These are phyloP conservation scores for Diplodus puntazzo DNA, from an alignment of 2,797 vertebrate genomes.

Conservation along the genomic window DNA sequence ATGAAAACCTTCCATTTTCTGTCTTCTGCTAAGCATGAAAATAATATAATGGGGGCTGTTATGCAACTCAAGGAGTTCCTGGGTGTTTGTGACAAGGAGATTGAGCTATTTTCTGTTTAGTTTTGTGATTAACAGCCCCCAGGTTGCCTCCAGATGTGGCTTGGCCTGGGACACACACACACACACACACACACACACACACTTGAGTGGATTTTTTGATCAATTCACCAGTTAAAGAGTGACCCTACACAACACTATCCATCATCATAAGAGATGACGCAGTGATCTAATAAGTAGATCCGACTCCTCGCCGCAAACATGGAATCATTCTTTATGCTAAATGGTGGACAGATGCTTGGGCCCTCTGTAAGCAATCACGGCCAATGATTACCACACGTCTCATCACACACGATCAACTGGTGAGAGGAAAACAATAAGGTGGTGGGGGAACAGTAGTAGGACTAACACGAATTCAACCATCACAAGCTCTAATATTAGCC, in stretches of 20 bases:
- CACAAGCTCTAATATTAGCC: slow-evolving; percentile 39
- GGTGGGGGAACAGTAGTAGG: slow-evolving; percentile 64
- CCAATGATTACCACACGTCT: slow-evolving; percentile 62
- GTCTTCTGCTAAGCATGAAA: slow-evolving; percentile 43
- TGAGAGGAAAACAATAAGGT: slow-evolving; percentile 63
- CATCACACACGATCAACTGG: slow-evolving; percentile 56
- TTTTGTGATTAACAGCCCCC: slow-evolving; percentile 74
- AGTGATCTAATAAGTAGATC: slow-evolving; percentile 70
- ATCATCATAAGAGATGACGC: slow-evolving; percentile 66
- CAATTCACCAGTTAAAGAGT: slow-evolving; percentile 59
- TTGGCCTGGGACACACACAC: slow-evolving; percentile 41
- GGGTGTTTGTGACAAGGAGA: slow-evolving; percentile 72
- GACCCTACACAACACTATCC: slow-evolving; percentile 65
- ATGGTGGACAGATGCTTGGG: slow-evolving; percentile 74
- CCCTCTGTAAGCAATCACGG: slow-evolving; percentile 63
- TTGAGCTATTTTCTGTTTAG: slow-evolving; percentile 75
- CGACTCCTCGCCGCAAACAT: slow-evolving; percentile 69
- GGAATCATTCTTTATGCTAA: slow-evolving; percentile 65
- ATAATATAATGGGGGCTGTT: slow-evolving; percentile 67
- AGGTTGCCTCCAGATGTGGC: slow-evolving; percentile 81
- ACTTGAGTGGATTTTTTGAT: slow-evolving; percentile 57
- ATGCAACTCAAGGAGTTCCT: slow-evolving; percentile 70
- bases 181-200: too few species aligned
- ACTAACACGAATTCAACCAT: slow-evolving; percentile 33
- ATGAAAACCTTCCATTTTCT: slow-evolving; percentile 61